Evolutionary conservation across 2,888 invertebrate genomes (phyloP).

Genomic region (Aquatica leii): DNA sequence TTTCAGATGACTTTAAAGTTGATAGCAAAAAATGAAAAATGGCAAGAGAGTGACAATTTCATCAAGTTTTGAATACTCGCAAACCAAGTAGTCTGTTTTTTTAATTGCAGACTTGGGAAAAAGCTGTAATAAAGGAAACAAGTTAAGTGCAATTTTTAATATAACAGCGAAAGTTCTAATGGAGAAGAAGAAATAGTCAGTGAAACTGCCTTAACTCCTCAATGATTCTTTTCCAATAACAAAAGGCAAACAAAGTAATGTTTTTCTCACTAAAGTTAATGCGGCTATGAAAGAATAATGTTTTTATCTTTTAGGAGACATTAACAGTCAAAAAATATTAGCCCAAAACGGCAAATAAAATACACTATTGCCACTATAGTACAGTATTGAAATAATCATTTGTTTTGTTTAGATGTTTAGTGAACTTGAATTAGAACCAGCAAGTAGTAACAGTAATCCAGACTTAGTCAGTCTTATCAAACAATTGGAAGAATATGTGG

Average conservation of each 20-base stretch:
- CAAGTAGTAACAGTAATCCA: too few relatives aligned
- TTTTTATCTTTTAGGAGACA: constrained; percentile 1
- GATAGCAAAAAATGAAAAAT: constrained; percentile 2
- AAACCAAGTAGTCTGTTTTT: too few relatives aligned
- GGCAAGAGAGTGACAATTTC: too few relatives aligned
- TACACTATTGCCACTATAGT: background rate
- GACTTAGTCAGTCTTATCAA: too few relatives aligned
- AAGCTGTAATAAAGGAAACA: background rate
- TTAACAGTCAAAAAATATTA: constrained; percentile 1
- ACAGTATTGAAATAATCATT: background rate
- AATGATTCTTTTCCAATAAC: constrained; percentile 4
- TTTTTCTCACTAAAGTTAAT: background rate
- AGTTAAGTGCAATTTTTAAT: background rate
- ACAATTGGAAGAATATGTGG: background rate
- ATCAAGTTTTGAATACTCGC: too few relatives aligned
- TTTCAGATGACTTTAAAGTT: background rate
- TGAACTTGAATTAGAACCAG: too few relatives aligned
- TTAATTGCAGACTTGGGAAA: background rate
- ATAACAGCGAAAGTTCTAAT: background rate
- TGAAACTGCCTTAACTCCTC: background rate
- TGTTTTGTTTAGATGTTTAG: constrained; percentile 5
- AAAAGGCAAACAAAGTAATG: background rate
- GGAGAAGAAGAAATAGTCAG: constrained; percentile 1
- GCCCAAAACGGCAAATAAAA: background rate
- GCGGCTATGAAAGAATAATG: background rate